Evolutionary conservation across 2,797 vertebrate genomes (phyloP).

Genomic region (Lacerta bilineata): DNA sequence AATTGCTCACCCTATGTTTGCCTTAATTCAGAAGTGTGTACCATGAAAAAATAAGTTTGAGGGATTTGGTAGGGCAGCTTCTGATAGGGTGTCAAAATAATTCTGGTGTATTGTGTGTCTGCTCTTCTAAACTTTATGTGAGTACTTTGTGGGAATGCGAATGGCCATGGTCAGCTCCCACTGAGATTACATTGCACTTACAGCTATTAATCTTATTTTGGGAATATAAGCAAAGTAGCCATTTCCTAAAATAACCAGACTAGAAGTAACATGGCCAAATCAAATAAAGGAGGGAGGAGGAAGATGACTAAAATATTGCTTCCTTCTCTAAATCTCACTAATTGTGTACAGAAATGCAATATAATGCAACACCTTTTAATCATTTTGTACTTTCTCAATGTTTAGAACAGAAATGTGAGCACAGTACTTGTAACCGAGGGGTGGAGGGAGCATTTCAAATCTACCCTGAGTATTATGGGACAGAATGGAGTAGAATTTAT

Average conservation of each 20-base stretch:
- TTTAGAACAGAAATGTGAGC: conserved; percentile 7
- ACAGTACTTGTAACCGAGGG: neutral
- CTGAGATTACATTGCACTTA: conserved; percentile 67
- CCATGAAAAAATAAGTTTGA: neutral
- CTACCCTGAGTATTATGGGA: neutral
- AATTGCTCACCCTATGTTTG: neutral
- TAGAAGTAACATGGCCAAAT: conserved; percentile 65
- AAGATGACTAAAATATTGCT: conserved; percentile 20
- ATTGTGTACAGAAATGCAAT: conserved; percentile 29
- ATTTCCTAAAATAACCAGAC: conserved; percentile 81
- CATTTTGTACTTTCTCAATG: neutral
- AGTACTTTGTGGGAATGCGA: conserved; percentile 50
- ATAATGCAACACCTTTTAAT: conserved; percentile 15
- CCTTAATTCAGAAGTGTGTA: neutral
- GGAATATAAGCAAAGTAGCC: conserved; percentile 83
- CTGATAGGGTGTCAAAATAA: neutral
- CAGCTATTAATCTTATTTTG: conserved; percentile 75
- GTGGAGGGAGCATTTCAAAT: neutral
- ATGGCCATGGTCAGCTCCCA: conserved; percentile 75
- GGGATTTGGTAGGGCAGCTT: neutral
- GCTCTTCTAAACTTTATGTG: neutral
- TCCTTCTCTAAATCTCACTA: conserved; percentile 44
- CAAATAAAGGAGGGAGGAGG: conserved; percentile 22
- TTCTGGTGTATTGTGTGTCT: neutral
- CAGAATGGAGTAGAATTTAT: conserved; percentile 11